Evolutionary conservation across 2,113 vertebrate species (phyloP), one percentile per base, ranked within the genome.

Genomic region (Hippocampus guttulatus): DNA sequence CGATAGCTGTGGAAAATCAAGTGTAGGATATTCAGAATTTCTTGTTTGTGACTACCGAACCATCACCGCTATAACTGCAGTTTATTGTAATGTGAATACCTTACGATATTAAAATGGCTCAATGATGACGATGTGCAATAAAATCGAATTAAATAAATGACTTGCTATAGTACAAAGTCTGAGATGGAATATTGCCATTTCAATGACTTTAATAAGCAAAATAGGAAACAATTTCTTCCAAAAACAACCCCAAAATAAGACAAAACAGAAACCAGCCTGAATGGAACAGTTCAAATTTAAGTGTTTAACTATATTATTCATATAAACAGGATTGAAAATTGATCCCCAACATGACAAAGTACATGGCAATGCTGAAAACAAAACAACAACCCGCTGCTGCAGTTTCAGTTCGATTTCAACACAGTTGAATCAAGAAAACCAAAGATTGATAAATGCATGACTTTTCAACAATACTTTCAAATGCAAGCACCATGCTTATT

Each of bases 151-250:
- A 61, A 33, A 63, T 8, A 63, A 62, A 14, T 27, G 60, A 27
- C 1, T 12, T 68, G 23, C 66, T n/a, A 16, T 5, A 47, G 41
- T 65, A 69, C 85, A 91, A 73, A 90, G 85, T 90, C 89, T 78
- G 90, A 92, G 89, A 94, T 91, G 93, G 90, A 92, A 92, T 92
- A 90, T 93, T 94, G 94, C 94, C 94, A 97, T 97, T 94, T 98
- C 92, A 94, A 92, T 98, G 93, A 95, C 94, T 97, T 98, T 98
- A 97, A 97, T 99, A 98, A 98, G 96, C 97, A 99, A 98, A 99
- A 97, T 98, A 98, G 94, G 95, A 97, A 98, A 98, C 93, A 92
- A 95, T 95, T 98, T 98, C 93, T 92, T 93, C 87, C 89, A 92
- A 92, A 92, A 88, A 92, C 92, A 90, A 91, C 88, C 92, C 91